Evolutionary conservation across 2,797 vertebrate species (phyloP).

Genomic region (Artibeus lituratus): DNA sequence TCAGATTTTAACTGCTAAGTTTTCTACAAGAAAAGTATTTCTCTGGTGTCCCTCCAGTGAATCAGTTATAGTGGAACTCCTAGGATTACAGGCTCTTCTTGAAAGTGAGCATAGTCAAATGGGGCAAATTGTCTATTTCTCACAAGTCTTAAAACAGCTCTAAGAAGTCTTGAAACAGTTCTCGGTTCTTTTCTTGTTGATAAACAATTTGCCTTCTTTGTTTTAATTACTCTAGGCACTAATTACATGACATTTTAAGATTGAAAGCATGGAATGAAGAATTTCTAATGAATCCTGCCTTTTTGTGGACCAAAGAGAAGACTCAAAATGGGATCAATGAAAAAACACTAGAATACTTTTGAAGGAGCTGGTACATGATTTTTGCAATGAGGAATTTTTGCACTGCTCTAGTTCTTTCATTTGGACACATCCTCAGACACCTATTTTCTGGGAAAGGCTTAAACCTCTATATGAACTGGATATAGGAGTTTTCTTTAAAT

Average conservation of each 20-base stretch:
- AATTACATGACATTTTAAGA: constrained; percentile 40
- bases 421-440: background rate
- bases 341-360: background rate
- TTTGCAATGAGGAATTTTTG: background rate
- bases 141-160: constrained; percentile 19
- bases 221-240: constrained; percentile 31
- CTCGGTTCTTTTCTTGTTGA: background rate
- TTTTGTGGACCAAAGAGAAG: constrained; percentile 26
- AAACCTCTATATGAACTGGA: background rate
- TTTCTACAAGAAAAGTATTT: background rate
- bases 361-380: background rate
- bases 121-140: background rate
- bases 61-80: background rate
- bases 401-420: background rate
- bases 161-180: constrained; percentile 33
- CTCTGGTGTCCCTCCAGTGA: background rate
- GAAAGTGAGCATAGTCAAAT: background rate
- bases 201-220: constrained; percentile 34
- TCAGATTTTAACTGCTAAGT: background rate
- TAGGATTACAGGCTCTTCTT: background rate
- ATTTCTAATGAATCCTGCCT: constrained; percentile 36
- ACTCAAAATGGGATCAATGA: background rate
- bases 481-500: constrained; percentile 8
- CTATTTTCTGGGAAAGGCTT: background rate
- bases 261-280: constrained; percentile 17